These are phyloP conservation scores for Oasisia sp. DNA, from an alignment of 2,888 invertebrate genomes.

Conservation along the genomic window DNA sequence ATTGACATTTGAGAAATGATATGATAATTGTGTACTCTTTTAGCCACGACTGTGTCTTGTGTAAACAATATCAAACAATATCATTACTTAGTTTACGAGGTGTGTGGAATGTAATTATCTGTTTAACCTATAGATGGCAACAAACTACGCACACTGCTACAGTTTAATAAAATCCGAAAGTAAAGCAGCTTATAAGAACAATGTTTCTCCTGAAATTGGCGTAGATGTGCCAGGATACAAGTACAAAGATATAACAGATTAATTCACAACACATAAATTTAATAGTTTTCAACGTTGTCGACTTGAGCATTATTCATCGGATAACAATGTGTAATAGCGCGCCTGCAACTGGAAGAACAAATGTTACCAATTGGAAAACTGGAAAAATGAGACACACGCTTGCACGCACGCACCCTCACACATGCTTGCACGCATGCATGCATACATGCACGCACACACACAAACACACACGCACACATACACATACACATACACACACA, in stretches of 20 bases:
- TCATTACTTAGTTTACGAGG: neutral
- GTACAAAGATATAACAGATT: neutral
- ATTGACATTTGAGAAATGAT: too few species aligned
- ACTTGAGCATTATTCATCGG: neutral
- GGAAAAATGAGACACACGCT: neutral
- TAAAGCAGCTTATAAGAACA: neutral
- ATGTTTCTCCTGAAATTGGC: neutral
- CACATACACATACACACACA: too few species aligned
- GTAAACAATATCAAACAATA: too few species aligned
- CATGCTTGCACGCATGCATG: neutral
- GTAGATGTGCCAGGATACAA: neutral
- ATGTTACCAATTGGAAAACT: neutral
- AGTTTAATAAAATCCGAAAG: neutral
- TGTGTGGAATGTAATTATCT: neutral
- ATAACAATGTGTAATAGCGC: too few species aligned
- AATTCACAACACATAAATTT: neutral
- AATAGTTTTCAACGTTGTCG: neutral
- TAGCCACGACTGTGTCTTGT: too few species aligned
- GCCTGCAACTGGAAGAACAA: neutral
- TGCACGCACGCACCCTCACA: neutral
- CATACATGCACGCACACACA: neutral
- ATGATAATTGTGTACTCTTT: neutral
- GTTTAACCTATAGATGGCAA: neutral
- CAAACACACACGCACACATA: neutral
- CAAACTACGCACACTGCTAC: neutral